phyloP scores from a whole-genome alignment of 2,797 vertebrate genomes.

The Acanthurus lineatus region DNA sequence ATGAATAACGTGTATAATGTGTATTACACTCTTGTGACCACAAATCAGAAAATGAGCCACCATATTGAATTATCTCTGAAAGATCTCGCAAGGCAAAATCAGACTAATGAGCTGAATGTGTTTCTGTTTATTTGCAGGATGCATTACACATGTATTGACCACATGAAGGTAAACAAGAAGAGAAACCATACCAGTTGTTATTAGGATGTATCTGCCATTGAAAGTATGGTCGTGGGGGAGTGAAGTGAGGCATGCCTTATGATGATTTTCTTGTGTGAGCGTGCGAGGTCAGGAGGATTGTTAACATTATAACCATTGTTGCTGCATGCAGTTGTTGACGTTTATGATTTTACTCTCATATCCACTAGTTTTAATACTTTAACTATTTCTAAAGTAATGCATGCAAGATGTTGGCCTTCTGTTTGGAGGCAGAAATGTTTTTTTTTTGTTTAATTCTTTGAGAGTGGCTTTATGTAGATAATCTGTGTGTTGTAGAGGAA shows the following conservation, averaged over 20 bases:
- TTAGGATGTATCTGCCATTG: slow-evolving; percentile 77
- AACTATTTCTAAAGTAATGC: slow-evolving; percentile 82
- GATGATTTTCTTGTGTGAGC: slow-evolving; percentile 90
- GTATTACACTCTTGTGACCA: slow-evolving; percentile 33
- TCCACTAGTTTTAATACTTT: slow-evolving; percentile 73
- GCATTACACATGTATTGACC: slow-evolving; percentile 82
- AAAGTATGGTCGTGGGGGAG: slow-evolving; percentile 60
- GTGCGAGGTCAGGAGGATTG: slow-evolving; percentile 85
- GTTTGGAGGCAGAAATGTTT: slow-evolving; percentile 77
- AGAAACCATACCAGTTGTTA: slow-evolving; percentile 70
- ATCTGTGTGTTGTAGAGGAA: slow-evolving; percentile 73
- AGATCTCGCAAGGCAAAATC: neutral
- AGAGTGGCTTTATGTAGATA: slow-evolving; percentile 81
- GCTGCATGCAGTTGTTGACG: slow-evolving; percentile 95
- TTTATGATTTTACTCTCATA: slow-evolving; percentile 71
- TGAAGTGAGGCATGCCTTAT: slow-evolving; percentile 93
- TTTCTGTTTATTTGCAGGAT: slow-evolving; percentile 73
- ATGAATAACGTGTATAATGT: slow-evolving; percentile 55
- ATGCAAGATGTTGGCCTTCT: slow-evolving; percentile 84
- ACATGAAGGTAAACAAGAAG: slow-evolving; percentile 84
- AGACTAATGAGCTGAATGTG: slow-evolving; percentile 24
- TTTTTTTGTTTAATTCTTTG: slow-evolving; percentile 65
- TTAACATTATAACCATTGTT: slow-evolving; percentile 89
- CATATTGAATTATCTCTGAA: slow-evolving; percentile 5
- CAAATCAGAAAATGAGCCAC: slow-evolving; percentile 30